Base-by-base conservation (phyloP, 2,113 vertebrate genomes). In the Boulengeromyrus knoepffleri region DNA sequence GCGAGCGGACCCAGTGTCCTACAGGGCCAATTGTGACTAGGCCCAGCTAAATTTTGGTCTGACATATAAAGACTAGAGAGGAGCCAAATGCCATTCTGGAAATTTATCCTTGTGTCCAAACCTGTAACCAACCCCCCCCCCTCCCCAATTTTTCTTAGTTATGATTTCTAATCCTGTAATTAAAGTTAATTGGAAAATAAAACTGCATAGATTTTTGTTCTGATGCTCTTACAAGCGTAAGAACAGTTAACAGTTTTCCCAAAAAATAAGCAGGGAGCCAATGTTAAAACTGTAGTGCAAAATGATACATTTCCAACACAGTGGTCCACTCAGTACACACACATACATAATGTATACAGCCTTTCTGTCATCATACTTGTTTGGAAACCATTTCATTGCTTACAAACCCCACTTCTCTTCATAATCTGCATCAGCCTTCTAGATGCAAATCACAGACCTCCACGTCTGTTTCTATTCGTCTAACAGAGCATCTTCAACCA, bases 181-280 rank as follows among this genome's bases (percentile, higher is more conserved):
- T 85, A 46, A 85, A 46, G 42, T 46, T 84, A 6, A 21, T 47
- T 45, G 39, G 42, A 47, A 91, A 93, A 91, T 94, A 95, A 95
- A 94, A 92, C 95, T 96, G 95, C 96, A 96, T 96, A 96, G 96
- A 94, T 95, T 85, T 85, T 89, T 88, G 53, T 85, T 88, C 49
- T 87, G 77, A 45, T 17, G 31, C 90, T 88, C 89, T 74, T 62
- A 74, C 46, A 31, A n/a, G 50, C 80, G 89, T 36, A 21, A 89
- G 88, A 84, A 62, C 92, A 93, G 93, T 92, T 94, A 95, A 96
- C 94, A 95, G 94, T 94, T 91, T 93, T 92, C 93, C 96, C 93
- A 92, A 91, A 84, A 90, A 93, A 93, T 93, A 90, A 92, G 88
- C 92, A 93, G 94, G 94, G 94, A 95, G 95, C 93, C 95, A 92